Evolutionary conservation across 2,113 vertebrate genomes (phyloP).

Genomic region (Meriones unguiculatus): DNA sequence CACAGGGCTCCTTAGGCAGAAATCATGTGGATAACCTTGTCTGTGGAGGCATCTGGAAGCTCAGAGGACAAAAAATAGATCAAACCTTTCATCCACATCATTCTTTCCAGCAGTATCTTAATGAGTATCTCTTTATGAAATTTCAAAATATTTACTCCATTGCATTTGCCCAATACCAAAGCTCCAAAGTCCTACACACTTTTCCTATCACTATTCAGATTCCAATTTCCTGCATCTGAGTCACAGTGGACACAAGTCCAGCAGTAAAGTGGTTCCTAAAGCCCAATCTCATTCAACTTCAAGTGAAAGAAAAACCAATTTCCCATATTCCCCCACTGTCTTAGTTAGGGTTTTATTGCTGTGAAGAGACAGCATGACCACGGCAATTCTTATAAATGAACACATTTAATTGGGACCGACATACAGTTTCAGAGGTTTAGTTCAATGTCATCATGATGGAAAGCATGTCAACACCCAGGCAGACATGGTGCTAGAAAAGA

Average conservation of each 20-base stretch:
- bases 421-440: too few relatives aligned
- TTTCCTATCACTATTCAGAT: not conserved
- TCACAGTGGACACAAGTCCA: not conserved
- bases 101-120: not conserved
- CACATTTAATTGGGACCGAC: too few relatives aligned
- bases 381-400: too few relatives aligned
- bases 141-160: not conserved
- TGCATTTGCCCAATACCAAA: not conserved
- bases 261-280: not conserved
- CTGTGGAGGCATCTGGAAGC: not conserved
- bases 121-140: not conserved
- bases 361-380: too few relatives aligned
- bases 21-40: not conserved
- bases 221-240: not conserved
- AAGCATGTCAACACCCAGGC: too few relatives aligned
- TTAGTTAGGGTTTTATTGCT: too few relatives aligned
- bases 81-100: not conserved
- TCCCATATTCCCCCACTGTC: not conserved
- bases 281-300: not conserved
- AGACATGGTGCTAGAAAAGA: too few relatives aligned
- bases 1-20: not conserved
- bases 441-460: too few relatives aligned
- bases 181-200: not conserved
- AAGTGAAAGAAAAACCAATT: not conserved
- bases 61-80: not conserved